Conservation (phyloP, 1,140 invertebrate genomes). For the Bathynomus jamesi region DNA sequence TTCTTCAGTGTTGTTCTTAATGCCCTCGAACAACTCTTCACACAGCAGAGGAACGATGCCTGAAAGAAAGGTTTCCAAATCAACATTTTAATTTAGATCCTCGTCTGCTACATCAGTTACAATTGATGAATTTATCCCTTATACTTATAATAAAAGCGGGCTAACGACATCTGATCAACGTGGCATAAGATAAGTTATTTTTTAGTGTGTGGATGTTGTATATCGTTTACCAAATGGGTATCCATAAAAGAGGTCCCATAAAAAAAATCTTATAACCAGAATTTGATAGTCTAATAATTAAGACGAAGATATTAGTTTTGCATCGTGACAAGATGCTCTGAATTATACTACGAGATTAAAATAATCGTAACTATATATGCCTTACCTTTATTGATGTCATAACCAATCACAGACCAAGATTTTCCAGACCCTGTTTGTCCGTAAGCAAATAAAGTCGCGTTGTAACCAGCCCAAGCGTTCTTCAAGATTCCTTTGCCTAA, state of each 20-base stretch:
- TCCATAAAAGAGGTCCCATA: too few species aligned
- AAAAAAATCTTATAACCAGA: too few species aligned
- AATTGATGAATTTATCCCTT: background rate
- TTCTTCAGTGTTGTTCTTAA: constrained; percentile 46
- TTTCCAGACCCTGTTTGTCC: constrained; percentile 59
- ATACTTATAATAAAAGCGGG: background rate
- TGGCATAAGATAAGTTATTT: too few species aligned
- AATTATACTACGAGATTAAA: too few species aligned
- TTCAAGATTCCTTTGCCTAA: constrained; percentile 53
- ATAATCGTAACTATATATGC: too few species aligned
- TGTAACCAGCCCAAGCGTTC: constrained; percentile 58
- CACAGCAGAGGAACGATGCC: constrained; percentile 57
- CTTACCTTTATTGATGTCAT: constrained; percentile 52
- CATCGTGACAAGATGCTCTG: too few species aligned
- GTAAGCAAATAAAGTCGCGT: constrained; percentile 55
- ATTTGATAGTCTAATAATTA: too few species aligned
- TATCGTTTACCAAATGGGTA: too few species aligned
- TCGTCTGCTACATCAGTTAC: constrained; percentile 41
- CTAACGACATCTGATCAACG: too few species aligned
- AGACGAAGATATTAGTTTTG: too few species aligned
- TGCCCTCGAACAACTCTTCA: constrained; percentile 52
- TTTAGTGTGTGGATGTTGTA: too few species aligned
- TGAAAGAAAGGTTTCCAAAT: constrained; percentile 39
- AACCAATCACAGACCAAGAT: constrained; percentile 56
- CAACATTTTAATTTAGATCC: background rate